Evolutionary conservation across 2,888 invertebrate species (phyloP).

Genomic region (Drosophila gaucha): DNA sequence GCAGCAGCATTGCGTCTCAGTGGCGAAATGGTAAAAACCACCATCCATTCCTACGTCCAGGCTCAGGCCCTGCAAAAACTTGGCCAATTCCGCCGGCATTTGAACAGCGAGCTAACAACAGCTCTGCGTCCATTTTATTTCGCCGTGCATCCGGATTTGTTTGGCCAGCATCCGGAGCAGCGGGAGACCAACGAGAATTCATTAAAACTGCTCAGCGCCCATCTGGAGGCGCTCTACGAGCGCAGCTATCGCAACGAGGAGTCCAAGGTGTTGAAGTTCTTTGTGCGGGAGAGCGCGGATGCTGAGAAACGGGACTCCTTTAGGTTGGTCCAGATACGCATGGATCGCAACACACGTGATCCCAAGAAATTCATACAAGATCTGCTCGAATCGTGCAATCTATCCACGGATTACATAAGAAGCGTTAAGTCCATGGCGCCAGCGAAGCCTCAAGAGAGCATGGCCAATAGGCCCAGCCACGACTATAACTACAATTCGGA

Average conservation of each 20-base stretch:
- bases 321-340: constrained; percentile 90
- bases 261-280: constrained; percentile 90
- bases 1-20: constrained; percentile 37
- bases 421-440: constrained; percentile 85
- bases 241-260: constrained; percentile 84
- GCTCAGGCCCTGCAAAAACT: constrained; percentile 1
- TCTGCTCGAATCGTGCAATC: constrained; percentile 91
- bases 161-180: constrained; percentile 95
- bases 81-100: constrained; percentile 19
- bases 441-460: constrained; percentile 24
- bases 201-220: constrained; percentile 93
- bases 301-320: constrained; percentile 86
- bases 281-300: constrained; percentile 87
- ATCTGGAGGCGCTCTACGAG: constrained; percentile 91
- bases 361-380: constrained; percentile 89
- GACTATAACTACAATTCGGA: constrained; percentile 76
- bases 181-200: constrained; percentile 96
- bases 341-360: constrained; percentile 88
- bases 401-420: constrained; percentile 94
- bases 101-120: constrained; percentile 90
- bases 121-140: constrained; percentile 97
- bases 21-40: constrained; percentile 2
- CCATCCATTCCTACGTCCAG: constrained; percentile 12
- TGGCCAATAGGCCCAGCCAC: constrained; percentile 61
- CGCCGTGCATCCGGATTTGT: constrained; percentile 97